A percentile compares a stretch with the other conserved stretches of the same genome.
phyloP scores from a whole-genome alignment of 2,113 vertebrate species.

The Sminthopsis crassicaudata region DNA sequence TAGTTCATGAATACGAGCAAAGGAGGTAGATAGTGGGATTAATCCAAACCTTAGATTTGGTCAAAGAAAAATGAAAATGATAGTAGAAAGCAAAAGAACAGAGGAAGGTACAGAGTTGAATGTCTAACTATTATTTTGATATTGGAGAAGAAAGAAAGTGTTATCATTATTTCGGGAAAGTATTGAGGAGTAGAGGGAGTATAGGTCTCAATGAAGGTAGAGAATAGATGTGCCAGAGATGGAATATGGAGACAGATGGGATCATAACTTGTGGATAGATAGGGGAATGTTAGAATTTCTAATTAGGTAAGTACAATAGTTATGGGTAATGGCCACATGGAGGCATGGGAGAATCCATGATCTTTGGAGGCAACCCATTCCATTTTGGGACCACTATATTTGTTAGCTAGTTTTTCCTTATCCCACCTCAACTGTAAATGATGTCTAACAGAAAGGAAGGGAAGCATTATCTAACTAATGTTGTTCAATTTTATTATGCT shows the following conservation, averaged over 20 bases:
- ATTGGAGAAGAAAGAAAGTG: not conserved
- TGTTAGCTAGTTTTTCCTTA: not conserved
- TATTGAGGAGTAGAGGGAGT: not conserved
- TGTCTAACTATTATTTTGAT: not conserved
- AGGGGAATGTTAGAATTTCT: not conserved
- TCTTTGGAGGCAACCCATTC: not conserved
- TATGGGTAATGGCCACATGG: not conserved
- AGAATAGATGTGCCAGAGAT: not conserved
- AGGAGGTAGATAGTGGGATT: not conserved
- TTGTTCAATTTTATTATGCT: constrained; percentile 1
- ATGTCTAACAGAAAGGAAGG: constrained; percentile 12
- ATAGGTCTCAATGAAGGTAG: not conserved
- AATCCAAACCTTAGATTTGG: not conserved
- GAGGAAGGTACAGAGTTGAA: not conserved
- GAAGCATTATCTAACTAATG: constrained; percentile 1
- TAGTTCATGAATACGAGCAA: not conserved
- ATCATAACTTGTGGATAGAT: not conserved
- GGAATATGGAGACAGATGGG: not conserved
- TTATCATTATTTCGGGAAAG: not conserved
- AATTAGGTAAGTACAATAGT: not conserved
- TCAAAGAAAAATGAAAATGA: not conserved
- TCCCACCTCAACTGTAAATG: not conserved
- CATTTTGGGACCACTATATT: not conserved
- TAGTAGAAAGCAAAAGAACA: not conserved
- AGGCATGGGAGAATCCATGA: not conserved